Evolutionary conservation across 2,113 vertebrate genomes (phyloP).

Genomic region (Nerophis lumbriciformis): DNA sequence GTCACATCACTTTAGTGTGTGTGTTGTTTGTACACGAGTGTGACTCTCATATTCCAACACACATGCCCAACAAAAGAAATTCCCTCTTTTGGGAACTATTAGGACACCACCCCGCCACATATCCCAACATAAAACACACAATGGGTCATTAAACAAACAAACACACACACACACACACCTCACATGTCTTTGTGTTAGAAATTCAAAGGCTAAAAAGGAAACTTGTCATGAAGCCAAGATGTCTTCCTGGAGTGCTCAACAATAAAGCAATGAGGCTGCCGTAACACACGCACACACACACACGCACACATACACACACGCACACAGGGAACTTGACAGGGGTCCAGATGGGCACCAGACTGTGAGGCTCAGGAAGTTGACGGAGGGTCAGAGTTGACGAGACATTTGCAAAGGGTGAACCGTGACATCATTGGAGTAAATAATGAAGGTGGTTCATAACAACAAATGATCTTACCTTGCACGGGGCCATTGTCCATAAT

Average conservation of each 20-base stretch:
- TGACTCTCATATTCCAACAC: constrained; percentile 18
- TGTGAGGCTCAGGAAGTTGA: constrained; percentile 11
- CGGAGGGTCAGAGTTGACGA: constrained; percentile 35
- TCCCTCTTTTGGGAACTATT: constrained; percentile 14
- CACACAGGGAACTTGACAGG: constrained; percentile 34
- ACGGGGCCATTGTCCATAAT: constrained; percentile 93
- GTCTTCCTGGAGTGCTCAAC: constrained; percentile 44
- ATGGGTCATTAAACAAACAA: background rate
- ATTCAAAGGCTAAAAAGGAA: constrained; percentile 29
- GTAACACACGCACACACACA: constrained; percentile 7
- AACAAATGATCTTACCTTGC: constrained; percentile 77
- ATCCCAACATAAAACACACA: background rate
- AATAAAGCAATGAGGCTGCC: constrained; percentile 35
- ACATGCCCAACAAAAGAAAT: constrained; percentile 15
- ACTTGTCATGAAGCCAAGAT: constrained; percentile 38
- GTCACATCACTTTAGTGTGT: constrained; percentile 23
- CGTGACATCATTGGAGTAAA: constrained; percentile 24
- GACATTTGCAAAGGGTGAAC: constrained; percentile 28
- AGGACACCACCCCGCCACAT: background rate
- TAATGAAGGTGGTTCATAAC: too few relatives aligned
- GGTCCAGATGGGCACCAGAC: constrained; percentile 46
- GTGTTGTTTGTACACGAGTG: constrained; percentile 3
- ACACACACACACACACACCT: constrained; percentile 20
- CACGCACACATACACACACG: constrained; percentile 24
- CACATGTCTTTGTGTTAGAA: constrained; percentile 14